Base-by-base conservation (phyloP, 1,140 invertebrate species). In the Phthorimaea operculella region DNA sequence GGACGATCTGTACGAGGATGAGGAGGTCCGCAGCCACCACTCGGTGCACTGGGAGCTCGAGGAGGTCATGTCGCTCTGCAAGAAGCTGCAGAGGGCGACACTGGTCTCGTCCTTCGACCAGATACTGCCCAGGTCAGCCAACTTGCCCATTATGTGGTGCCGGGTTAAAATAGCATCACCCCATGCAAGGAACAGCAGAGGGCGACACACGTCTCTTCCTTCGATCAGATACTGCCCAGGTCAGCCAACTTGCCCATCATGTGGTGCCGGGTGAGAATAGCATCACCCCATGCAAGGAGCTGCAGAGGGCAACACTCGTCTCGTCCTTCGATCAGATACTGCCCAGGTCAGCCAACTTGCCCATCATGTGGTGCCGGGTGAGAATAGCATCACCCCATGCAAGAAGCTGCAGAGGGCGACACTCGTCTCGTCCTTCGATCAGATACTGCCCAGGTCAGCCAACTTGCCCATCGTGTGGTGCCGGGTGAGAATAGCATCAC, bases 1-100 rank as follows among this genome's bases (percentile, higher is more conserved):
- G 12, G 77, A 79, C 17, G 79, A 85, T 60, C 74, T 88, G 15
- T 79, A 81, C 28, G 72, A 72, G 45, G 74, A 90, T 11, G 73
- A 86, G 55, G 68, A 81, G 8, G 83, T 86, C 16, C 68, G 79
- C 17, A 73, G 75, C 51, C 48, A 79, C 4, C 82, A 88, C 33
- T 86, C 87, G 33, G 66, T 83, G 8, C 79, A 87, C 47, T 88
- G 87, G 67, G 79, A 84, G 34, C 76, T 87, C 53, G 66, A 74
- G 70, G 68, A 84, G 65, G 66, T 88, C 63, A 85, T 88, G 72
- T 74, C 84, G 17, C 81, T 89, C 18, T 84, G 89, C 48, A 83
- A 78, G 18, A 83, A 84, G 60, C 85, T 87, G 33, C 84, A 85
- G 72, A 72, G 81, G 55, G 68, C 76, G 0, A 86, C 82, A 14